Evolutionary conservation across 2,113 vertebrate genomes (phyloP), one percentile per base, ranked within the genome.

Genomic region (Nanorana parkeri): DNA sequence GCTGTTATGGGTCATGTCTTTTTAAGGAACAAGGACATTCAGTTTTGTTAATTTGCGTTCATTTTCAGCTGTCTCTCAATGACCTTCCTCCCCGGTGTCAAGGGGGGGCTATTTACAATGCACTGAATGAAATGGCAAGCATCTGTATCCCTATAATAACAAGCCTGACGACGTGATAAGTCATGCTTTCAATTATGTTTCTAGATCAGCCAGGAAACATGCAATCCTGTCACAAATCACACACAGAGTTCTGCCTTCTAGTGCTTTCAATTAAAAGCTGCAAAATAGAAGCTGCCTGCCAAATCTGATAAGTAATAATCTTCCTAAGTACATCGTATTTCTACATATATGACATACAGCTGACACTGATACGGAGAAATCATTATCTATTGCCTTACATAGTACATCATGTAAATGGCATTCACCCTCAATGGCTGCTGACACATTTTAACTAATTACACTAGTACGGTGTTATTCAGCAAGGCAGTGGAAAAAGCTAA

Each of bases 21-120:
- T 80, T 68, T 80, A 36, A 68, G 58, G 78, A 71, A 80, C 78
- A 80, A 80, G 67, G 78, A 60, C 78, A 69, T 63, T 80, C 36
- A 71, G 32, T 68, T 79, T 78, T 29, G 61, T 80, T 69, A 56
- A 80, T 80, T 69, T 63, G 55, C 56, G 28, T 80, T 71, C 32
- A 36, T 71, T 71, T 71, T 68, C 78, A 80, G 78, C 78, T 80
- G 78, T 80, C 78, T 80, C 54, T 60, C 28, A 71, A 56, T 63
- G 55, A 71, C 36, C 78, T 32, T 71, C 66, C 54, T 58, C 60
- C 32, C 32, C 52, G 36, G 67, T 80, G 36, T 71, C 68, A 80
- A 56, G 32, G 55, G 36, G 67, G 55, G 60, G 55, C 67, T 71
- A 71, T 80, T 61, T 58, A 24, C 55, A 10, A 32, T 75, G 32